Base-by-base conservation (phyloP, 2,113 vertebrate genomes). In the Daboia siamensis region DNA sequence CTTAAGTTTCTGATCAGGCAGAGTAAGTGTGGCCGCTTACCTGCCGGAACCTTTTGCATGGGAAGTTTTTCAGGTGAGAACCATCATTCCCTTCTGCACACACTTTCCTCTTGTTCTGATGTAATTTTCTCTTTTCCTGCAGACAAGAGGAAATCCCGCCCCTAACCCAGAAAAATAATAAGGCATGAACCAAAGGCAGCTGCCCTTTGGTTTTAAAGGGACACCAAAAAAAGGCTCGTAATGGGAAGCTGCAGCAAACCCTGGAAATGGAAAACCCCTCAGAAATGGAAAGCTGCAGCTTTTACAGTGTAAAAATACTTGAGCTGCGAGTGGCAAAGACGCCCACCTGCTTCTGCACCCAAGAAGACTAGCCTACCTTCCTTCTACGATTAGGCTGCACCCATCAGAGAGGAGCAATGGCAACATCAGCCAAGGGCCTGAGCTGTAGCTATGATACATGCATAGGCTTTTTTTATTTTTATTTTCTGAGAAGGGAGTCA, bases 21-120 rank as follows among this genome's bases (percentile, higher is more conserved):
- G 33, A 61, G 15, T 0, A 0, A 20, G n/a, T 9, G 46, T 61
- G 3, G 10, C 1, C 17, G 24, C 93, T 86, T 88, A 98, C 99
- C 98, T 98, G 95, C 94, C 95, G 98, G 96, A 98, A 98, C 92
- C 93, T 98, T 95, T 99, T 99, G 97, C 98, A 99, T 89, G 98
- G 97, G 87, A 98, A 97, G 2, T 92, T 94, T 93, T 98, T 98
- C 0, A 98, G 96, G 87, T 96, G 95, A 0, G 96, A 88, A 0
- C 97, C 87, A 23, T 93, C 88, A 20, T n/a, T 29, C 48, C 98
- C 97, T 0, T 97, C 97, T 0, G 85, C 92, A 0, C 89, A 96
- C 92, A 96, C 97, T 94, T 98, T 98, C 87, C 99, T 97, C 96
- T 99, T 99, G 93, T 98, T 98, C 96, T 99, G 99, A 61, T 94